phyloP scores from a whole-genome alignment of 2,113 vertebrate genomes.

The Halcyon malimbica region DNA sequence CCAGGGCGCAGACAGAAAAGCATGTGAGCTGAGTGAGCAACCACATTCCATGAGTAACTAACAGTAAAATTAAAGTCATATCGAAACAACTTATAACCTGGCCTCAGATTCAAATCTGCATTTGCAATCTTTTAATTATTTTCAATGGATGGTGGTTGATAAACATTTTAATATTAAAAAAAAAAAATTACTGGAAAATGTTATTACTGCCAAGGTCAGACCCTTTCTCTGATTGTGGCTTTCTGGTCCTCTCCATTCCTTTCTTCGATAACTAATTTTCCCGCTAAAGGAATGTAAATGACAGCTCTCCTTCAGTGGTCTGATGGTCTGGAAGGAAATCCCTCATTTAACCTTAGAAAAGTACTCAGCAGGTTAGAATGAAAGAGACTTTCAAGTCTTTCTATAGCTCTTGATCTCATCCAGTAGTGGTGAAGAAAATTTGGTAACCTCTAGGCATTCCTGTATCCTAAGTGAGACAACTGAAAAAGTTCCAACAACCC shows the following conservation, averaged over 20 bases:
- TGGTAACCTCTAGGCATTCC: not conserved
- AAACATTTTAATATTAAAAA: not conserved
- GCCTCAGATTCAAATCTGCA: not conserved
- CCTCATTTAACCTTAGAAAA: not conserved
- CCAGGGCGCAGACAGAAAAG: not conserved
- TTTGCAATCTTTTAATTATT: slow-evolving; percentile 19
- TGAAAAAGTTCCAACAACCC: not conserved
- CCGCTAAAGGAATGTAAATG: not conserved
- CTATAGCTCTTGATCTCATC: not conserved
- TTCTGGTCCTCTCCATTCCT: not conserved
- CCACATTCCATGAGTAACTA: not conserved
- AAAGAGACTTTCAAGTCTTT: not conserved
- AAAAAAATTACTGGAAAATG: not conserved
- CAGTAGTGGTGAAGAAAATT: not conserved
- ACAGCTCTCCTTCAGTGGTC: not conserved
- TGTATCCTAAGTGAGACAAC: not conserved
- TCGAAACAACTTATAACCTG: not conserved
- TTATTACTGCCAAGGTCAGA: not conserved
- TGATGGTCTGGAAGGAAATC: not conserved
- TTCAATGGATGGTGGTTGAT: not conserved
- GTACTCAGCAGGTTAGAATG: not conserved
- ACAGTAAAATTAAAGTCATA: not conserved
- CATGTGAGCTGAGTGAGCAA: slow-evolving; percentile 21
- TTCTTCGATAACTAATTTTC: not conserved
- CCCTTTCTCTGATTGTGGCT: not conserved